phyloP scores from a whole-genome alignment of 2,113 vertebrate genomes.

The Pleuronectes platessa region DNA sequence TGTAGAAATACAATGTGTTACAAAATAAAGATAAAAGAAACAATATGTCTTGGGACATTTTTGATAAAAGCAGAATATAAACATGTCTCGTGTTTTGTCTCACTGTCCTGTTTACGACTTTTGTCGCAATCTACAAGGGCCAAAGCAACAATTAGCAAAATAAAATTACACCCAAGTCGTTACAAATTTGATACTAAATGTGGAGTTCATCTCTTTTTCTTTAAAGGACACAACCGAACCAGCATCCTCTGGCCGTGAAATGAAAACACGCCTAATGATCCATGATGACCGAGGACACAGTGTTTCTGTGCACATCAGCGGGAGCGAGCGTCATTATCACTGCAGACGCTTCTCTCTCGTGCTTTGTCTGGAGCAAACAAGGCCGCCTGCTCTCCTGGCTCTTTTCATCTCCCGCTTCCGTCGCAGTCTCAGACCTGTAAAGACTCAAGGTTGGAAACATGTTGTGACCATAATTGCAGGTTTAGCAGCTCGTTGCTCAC shows the following conservation, averaged over 20 bases:
- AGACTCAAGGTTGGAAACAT: constrained; percentile 13
- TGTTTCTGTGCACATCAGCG: constrained; percentile 15
- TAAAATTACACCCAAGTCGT: no score
- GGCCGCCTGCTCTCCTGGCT: background rate
- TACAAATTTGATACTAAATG: no score
- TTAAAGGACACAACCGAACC: background rate
- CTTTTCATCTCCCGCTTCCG: background rate
- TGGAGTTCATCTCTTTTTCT: no score
- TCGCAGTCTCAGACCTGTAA: background rate
- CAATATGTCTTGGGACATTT: no score
- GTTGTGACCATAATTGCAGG: constrained; percentile 35
- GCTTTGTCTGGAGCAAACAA: constrained; percentile 12
- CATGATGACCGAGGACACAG: background rate
- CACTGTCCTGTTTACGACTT: no score
- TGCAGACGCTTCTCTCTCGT: background rate
- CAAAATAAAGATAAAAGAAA: no score
- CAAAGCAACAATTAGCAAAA: no score
- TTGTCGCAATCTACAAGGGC: no score
- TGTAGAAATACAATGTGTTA: no score
- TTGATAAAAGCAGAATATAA: no score
- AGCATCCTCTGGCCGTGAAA: background rate
- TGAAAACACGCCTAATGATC: constrained; percentile 20
- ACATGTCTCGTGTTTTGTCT: no score
- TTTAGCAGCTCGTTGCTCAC: constrained; percentile 38
- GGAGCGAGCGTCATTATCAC: background rate